A percentile compares a stretch with the other conserved stretches of the same genome.
Evolutionary conservation across 2,113 vertebrate genomes (phyloP).

Genomic region (Psammodynastes pulverulentus): DNA sequence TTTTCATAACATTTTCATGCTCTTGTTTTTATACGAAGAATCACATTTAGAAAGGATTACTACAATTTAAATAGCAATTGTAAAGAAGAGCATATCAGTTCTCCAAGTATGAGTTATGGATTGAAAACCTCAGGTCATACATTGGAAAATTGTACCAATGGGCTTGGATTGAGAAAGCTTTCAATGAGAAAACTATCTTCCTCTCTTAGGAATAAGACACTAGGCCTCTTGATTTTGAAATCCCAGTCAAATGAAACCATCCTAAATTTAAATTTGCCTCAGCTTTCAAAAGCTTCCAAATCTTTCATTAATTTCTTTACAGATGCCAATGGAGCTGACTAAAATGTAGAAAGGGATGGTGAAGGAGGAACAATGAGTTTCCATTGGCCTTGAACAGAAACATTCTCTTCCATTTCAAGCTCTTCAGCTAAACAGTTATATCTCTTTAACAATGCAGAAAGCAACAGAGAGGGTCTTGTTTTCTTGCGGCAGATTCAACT

Average conservation of each 20-base stretch:
- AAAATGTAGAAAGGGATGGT: not conserved
- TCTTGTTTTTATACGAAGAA: not conserved
- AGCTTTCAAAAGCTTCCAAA: conserved; percentile 20
- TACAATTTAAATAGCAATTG: not conserved
- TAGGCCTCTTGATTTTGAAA: not conserved
- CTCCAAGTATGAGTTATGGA: not conserved
- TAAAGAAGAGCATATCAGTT: not conserved
- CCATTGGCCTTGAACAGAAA: conserved; percentile 45
- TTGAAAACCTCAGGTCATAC: not conserved
- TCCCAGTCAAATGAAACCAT: not conserved
- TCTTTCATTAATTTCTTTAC: conserved; percentile 1
- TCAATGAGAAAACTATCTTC: not conserved
- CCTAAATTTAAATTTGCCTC: conserved; percentile 9
- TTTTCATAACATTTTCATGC: not conserved
- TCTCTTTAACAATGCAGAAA: conserved; percentile 26
- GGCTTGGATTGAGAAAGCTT: not conserved
- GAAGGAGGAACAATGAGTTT: conserved; percentile 19
- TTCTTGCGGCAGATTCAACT: conserved; percentile 40
- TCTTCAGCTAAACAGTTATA: conserved; percentile 20
- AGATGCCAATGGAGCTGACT: conserved; percentile 35
- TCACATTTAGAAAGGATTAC: not conserved
- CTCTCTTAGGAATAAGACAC: not conserved
- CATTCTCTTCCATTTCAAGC: conserved; percentile 37
- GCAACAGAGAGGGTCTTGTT: conserved; percentile 42
- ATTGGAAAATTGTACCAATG: not conserved